Base-by-base conservation (phyloP, 2,888 invertebrate genomes). In the Acleris holmiana region DNA sequence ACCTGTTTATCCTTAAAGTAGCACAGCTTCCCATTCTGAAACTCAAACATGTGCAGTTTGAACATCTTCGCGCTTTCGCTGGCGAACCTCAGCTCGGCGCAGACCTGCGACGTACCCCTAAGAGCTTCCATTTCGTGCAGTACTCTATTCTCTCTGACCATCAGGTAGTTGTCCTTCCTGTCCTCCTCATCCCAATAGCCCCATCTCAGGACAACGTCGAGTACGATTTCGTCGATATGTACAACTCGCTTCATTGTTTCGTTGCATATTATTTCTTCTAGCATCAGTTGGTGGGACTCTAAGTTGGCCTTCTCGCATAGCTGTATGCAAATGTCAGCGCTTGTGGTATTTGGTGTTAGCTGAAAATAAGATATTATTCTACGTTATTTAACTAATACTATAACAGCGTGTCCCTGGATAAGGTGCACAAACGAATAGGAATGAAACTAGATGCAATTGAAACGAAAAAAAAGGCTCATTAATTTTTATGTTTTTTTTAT, bases 151-250 rank as follows among this genome's bases (percentile, higher is more conserved):
- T 93, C 91, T 48, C 91, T 94, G 10, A 98, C 89, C 18, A 97
- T 91, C 46, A 98, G 90, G 80, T 96, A 95, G 81, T 97, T 98
- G 73, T 96, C 95, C 80, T 96, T 96, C 41, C 97, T 93, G 83
- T 98, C 97, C n/a, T 94, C 94, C 66, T 96, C 95, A 57, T 97
- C 95, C 98, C 98, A 98, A 77, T 96, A 96, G 1, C 97, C 95
- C 98, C 98, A 98, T 58, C 96, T 94, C 0, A 96, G 89, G 0
- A 96, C 96, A 0, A 95, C 94, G 72, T 95, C 94, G 2, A 95
- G 82, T 0, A 95, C 94, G 57, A 94, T 94, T 78, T 97, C 97
- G 57, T 95, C 93, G 72, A 96, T 94, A 83, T 98, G 97, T 1
- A 98, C 91, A 0, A 96, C 96, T 0, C 98, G 93, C 58, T 95